phyloP scores from a whole-genome alignment of 2,113 vertebrate species.

The Pterophyllum scalare region DNA sequence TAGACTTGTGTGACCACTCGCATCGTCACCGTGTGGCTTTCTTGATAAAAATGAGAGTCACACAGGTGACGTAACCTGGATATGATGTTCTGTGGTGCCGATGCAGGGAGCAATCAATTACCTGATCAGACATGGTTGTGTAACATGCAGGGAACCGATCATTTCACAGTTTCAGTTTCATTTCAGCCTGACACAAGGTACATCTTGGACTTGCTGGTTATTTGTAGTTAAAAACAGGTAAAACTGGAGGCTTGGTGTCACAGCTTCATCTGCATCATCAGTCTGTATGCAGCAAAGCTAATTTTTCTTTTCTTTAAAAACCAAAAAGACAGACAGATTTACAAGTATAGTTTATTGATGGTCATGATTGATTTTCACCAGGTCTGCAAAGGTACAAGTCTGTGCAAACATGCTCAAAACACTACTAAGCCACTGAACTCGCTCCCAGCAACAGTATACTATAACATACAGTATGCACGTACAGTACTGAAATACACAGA shows the following conservation, averaged over 20 bases:
- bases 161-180: neutral
- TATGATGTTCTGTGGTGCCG: neutral
- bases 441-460: constrained; percentile 67
- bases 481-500: constrained; percentile 71
- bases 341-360: constrained; percentile 72
- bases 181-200: neutral
- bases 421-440: constrained; percentile 71
- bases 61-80: constrained; percentile 41
- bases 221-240: neutral
- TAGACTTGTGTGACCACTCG: neutral
- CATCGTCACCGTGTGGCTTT: neutral
- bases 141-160: too few species aligned
- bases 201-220: neutral
- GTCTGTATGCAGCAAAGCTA: neutral
- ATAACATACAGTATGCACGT: constrained; percentile 59
- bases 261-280: neutral
- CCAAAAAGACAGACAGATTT: constrained; percentile 14
- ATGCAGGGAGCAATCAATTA: neutral
- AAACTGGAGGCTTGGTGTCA: neutral
- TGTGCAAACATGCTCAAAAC: constrained; percentile 80
- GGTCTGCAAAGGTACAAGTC: constrained; percentile 66
- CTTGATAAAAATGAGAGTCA: neutral
- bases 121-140: neutral
- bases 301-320: neutral
- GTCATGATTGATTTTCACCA: constrained; percentile 64